Percentiles rank a stretch among this genome's conserved stretches.
These are phyloP conservation scores for Diadumene lineata DNA, from an alignment of 92 coral and sea anemone genomes.

Conservation along the genomic window DNA sequence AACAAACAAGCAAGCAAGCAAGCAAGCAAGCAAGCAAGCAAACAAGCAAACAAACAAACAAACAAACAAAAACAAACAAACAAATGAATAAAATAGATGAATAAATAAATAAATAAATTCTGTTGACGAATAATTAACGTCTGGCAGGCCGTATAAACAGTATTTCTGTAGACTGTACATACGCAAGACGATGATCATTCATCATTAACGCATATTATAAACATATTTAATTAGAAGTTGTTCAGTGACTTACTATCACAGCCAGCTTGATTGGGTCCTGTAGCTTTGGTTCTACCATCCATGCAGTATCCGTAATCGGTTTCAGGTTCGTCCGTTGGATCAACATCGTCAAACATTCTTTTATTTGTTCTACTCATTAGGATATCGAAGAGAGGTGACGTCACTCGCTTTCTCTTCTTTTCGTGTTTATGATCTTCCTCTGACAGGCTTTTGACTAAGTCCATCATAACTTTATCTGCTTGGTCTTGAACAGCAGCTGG, in stretches of 20 bases:
- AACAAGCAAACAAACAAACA: too few species aligned
- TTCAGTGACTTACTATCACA: slow-evolving; percentile 27
- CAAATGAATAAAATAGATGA: too few species aligned
- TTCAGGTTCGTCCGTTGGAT: not conserved
- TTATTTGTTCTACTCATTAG: not conserved
- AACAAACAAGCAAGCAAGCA: too few species aligned
- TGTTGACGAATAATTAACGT: not conserved
- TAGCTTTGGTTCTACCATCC: slow-evolving; percentile 18
- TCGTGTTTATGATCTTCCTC: not conserved
- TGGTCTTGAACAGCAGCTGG: not conserved
- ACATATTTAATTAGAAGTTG: not conserved
- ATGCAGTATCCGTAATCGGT: slow-evolving; percentile 13
- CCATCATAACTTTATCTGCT: not conserved
- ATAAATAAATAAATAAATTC: too few species aligned
- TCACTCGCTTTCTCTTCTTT: too few species aligned
- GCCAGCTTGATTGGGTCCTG: slow-evolving; percentile 17
- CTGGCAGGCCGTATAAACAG: too few species aligned
- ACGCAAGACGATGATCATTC: not conserved
- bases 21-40: too few species aligned
- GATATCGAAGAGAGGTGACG: not conserved
- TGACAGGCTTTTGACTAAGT: not conserved
- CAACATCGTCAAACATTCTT: not conserved
- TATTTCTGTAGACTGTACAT: too few species aligned
- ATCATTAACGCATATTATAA: not conserved
- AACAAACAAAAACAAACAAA: too few species aligned